These are phyloP conservation scores for Neogale vison DNA, from an alignment of 2,113 vertebrate genomes.

Conservation along the genomic window DNA sequence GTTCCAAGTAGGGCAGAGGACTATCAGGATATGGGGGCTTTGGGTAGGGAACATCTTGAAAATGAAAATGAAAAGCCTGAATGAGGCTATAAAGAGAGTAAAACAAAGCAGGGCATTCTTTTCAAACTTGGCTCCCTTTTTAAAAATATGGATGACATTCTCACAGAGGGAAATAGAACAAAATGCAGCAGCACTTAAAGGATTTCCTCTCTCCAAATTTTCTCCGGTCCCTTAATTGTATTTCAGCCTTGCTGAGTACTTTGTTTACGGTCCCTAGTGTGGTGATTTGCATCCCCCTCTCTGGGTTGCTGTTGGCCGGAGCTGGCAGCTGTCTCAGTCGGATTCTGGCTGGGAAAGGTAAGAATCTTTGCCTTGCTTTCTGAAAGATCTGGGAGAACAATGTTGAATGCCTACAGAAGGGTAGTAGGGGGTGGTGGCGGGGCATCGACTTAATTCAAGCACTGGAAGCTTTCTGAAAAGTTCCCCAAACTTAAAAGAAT, in stretches of 20 bases:
- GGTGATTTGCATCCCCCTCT: conserved; percentile 75
- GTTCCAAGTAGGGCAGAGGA: not conserved
- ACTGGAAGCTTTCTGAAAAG: conserved; percentile 29
- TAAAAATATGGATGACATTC: not conserved
- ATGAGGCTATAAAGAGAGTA: not conserved
- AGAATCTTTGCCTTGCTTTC: conserved; percentile 70
- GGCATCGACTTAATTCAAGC: not conserved
- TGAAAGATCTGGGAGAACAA: conserved; percentile 55
- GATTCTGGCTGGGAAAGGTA: conserved; percentile 82
- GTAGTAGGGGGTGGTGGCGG: not conserved
- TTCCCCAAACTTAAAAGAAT: not conserved
- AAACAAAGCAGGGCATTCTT: conserved; percentile 22
- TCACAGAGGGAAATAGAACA: not conserved
- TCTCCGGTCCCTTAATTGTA: conserved; percentile 83
- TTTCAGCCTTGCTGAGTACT: conserved; percentile 75
- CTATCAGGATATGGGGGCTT: not conserved
- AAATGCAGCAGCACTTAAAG: not conserved
- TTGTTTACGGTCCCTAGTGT: conserved; percentile 83
- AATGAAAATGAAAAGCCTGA: conserved; percentile 52
- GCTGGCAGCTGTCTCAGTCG: conserved; percentile 76
- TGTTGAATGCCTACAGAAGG: not conserved
- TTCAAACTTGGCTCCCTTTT: not conserved
- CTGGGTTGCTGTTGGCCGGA: conserved; percentile 39
- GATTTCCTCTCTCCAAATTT: conserved; percentile 78
- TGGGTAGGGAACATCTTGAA: not conserved